Conservation (phyloP, 1,140 invertebrate species). For the Heliconius congener region DNA sequence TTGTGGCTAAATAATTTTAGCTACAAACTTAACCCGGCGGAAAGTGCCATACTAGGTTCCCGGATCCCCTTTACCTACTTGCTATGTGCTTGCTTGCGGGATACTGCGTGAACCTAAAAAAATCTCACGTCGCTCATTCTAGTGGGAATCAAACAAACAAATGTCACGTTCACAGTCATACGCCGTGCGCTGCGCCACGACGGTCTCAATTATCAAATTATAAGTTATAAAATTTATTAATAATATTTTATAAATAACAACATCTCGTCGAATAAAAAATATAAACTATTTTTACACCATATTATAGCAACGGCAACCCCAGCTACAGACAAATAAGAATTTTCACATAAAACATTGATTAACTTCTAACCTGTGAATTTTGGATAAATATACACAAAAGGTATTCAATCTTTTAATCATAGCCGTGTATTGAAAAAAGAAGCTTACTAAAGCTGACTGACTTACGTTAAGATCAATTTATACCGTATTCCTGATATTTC, state of each 20-base stretch:
- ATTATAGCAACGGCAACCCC: neutral
- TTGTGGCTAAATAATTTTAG: too few relatives aligned
- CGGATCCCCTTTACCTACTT: too few relatives aligned
- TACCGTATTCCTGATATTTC: neutral
- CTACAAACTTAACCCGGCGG: too few relatives aligned
- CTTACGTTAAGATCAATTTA: neutral
- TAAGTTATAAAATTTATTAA: neutral
- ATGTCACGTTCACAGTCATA: too few relatives aligned
- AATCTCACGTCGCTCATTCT: too few relatives aligned
- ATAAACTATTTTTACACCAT: neutral
- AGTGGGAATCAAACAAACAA: too few relatives aligned
- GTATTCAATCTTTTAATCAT: neutral
- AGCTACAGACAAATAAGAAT: slow-evolving; percentile 27
- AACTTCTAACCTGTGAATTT: slow-evolving; percentile 29
- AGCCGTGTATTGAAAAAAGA: neutral
- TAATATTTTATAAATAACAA: too few relatives aligned
- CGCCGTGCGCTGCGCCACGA: too few relatives aligned
- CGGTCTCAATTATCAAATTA: neutral
- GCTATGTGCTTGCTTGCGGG: too few relatives aligned
- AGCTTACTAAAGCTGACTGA: neutral
- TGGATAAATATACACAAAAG: slow-evolving; percentile 9
- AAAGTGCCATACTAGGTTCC: too few relatives aligned
- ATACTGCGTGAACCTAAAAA: too few relatives aligned
- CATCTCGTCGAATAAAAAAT: neutral
- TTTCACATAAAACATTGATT: slow-evolving; percentile 43